Base-by-base conservation (phyloP, 2,113 vertebrate genomes). In the Oryzias curvinotus region DNA sequence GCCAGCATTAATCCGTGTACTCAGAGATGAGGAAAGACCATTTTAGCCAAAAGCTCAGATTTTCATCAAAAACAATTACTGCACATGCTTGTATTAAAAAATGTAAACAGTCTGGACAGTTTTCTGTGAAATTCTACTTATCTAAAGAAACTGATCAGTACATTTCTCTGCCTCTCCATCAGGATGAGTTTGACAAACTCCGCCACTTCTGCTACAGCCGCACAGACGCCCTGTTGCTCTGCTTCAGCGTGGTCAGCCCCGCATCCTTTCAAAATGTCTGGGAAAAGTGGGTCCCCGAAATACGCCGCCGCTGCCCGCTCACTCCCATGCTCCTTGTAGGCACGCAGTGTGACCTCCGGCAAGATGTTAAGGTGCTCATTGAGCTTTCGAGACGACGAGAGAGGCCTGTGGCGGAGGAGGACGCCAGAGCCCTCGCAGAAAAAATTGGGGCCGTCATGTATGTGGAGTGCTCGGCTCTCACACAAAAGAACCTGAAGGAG, bases 151-250 rank as follows among this genome's bases (percentile, higher is more conserved):
- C n/a, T n/a, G 4, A 52, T 60, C 1, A 28, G 3, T 53, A 6
- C 30, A 46, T 19, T 26, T 14, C 3, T 41, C 23, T 43, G 10
- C 67, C n/a, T 69, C 48, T 68, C 63, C 58, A 18, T 49, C 83
- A 95, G 94, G 94, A 95, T 12, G 93, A 94, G 57, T 94, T 94
- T 1, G 94, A 95, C 80, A 91, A 92, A 71, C 90, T 95, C 18
- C 92, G 93, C 8, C 94, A 91, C 77, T 92, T 94, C 86, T 94
- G 93, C 87, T 95, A 94, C 86, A 88, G 88, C 0, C 91, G 91
- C 26, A 91, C 93, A 0, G 93, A 94, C 5, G 88, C 91, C 47
- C 50, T 94, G 66, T 90, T 95, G 57, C 91, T 94, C 21, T 95
- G 94, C 88, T 95, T 95, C 84, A 94, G 93, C 3, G 94, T 95